Evolutionary conservation across 1,140 invertebrate genomes (phyloP).

Genomic region (Cydia pomonella): DNA sequence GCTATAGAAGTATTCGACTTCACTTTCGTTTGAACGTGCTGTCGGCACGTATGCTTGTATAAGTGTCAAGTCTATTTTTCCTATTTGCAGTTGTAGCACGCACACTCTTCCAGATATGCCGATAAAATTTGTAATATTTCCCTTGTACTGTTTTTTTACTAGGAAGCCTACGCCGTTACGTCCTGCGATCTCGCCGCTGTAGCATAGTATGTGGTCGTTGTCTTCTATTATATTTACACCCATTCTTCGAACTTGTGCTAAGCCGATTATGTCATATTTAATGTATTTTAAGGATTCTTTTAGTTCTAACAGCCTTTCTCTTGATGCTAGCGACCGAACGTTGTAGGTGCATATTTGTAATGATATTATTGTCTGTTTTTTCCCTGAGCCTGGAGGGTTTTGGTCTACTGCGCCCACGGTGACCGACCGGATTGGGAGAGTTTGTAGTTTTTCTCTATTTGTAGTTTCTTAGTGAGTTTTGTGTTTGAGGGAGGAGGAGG

Average conservation of each 20-base stretch:
- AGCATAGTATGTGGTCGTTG: constrained; percentile 35
- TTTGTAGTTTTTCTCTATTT: too few relatives aligned
- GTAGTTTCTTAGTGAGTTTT: too few relatives aligned
- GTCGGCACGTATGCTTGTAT: constrained; percentile 41
- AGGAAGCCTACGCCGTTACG: constrained; percentile 38
- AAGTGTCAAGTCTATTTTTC: constrained; percentile 30
- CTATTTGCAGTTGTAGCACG: constrained; percentile 34
- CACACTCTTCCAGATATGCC: constrained; percentile 37
- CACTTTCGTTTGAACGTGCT: constrained; percentile 28
- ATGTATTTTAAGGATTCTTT: too few relatives aligned
- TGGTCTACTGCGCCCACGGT: too few relatives aligned
- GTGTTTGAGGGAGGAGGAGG: too few relatives aligned
- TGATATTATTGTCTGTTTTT: too few relatives aligned
- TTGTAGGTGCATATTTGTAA: too few relatives aligned
- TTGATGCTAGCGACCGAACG: too few relatives aligned
- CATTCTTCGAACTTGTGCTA: constrained; percentile 21
- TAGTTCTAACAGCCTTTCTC: too few relatives aligned
- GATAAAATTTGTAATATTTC: constrained; percentile 37
- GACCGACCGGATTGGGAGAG: too few relatives aligned
- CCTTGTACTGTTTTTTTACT: constrained; percentile 35
- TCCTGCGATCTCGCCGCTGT: constrained; percentile 35
- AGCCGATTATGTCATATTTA: constrained; percentile 33
- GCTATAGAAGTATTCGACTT: constrained; percentile 36
- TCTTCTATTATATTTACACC: constrained; percentile 39
- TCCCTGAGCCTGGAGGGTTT: too few relatives aligned